A percentile compares a stretch with the other conserved stretches of the same genome.
Conservation (phyloP, 2,113 vertebrate species). For the Glaucomys volans region DNA sequence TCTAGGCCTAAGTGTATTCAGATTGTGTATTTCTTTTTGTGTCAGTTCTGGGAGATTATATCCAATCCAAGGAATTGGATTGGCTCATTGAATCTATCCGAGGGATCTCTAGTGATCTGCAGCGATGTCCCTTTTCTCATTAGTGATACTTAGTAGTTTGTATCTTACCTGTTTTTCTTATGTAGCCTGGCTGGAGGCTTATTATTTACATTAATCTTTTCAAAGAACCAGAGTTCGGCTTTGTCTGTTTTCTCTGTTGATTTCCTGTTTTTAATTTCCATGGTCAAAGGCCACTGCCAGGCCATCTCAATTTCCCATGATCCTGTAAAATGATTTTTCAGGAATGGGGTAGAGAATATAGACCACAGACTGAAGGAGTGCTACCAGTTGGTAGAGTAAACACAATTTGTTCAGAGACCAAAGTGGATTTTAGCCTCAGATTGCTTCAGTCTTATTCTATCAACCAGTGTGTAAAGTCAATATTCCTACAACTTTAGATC, state of each 20-base stretch:
- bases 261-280: not conserved
- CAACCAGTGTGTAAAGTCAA: not conserved
- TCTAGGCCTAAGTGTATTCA: not conserved
- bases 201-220: not conserved
- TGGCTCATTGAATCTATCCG: not conserved
- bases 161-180: not conserved
- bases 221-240: not conserved
- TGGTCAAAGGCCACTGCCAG: not conserved
- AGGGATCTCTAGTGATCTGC: not conserved
- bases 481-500: not conserved
- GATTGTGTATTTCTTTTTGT: not conserved
- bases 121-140: not conserved
- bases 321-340: not conserved
- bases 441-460: not conserved
- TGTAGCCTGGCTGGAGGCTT: not conserved
- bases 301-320: not conserved
- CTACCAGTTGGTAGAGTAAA: not conserved
- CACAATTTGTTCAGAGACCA: not conserved
- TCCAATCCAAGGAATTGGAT: not conserved
- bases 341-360: not conserved
- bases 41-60: not conserved
- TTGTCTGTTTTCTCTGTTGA: not conserved
- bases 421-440: not conserved
- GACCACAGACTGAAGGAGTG: not conserved
- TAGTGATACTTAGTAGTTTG: not conserved